Base-by-base conservation (phyloP, 2,113 vertebrate genomes). In the Cisticola juncidis region DNA sequence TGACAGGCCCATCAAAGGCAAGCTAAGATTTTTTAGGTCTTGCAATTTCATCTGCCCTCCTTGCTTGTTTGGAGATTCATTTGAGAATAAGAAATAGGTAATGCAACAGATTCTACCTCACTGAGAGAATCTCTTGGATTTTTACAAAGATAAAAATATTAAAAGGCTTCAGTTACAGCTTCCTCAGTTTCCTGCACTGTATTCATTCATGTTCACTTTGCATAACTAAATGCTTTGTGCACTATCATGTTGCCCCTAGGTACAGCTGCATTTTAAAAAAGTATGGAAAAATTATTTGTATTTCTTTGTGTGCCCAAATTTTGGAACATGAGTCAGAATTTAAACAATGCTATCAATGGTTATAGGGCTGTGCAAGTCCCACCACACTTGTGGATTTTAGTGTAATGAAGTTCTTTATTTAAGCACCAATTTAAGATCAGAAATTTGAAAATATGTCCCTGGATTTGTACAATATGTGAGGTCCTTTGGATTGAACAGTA, bases 21-120 rank as follows among this genome's bases (percentile, higher is more conserved):
- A 92, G 78, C 71, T 71, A 77, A 71, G 47, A 13, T 70, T 90
- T 97, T 94, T 81, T 83, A 93, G 80, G 86, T 84, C 56, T 83
- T 92, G 72, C 13, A 88, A 35, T 92, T 93, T 94, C 40, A 44
- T 87, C 74, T 91, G 71, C 51, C 26, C 48, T 93, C 64, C 56
- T 66, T 90, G 44, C 18, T 92, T 68, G 64, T 88, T 93, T 88
- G 72, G 85, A 84, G 73, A 92, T 95, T 77, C 38, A 78, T 94
- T 93, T 88, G 64, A 78, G 61, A 93, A 40, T 57, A 80, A 81
- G 54, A 77, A 88, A 28, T 70, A 80, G 77, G 50, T 64, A 71
- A 68, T 42, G 85, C 79, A 90, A 38, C 35, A 86, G 76, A 82
- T 66, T 71, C 35, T 51, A 38, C 47, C 44, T 93, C 45, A 78